phyloP scores from a whole-genome alignment of 1,140 invertebrate genomes.

The Rhopalosiphum maidis region DNA sequence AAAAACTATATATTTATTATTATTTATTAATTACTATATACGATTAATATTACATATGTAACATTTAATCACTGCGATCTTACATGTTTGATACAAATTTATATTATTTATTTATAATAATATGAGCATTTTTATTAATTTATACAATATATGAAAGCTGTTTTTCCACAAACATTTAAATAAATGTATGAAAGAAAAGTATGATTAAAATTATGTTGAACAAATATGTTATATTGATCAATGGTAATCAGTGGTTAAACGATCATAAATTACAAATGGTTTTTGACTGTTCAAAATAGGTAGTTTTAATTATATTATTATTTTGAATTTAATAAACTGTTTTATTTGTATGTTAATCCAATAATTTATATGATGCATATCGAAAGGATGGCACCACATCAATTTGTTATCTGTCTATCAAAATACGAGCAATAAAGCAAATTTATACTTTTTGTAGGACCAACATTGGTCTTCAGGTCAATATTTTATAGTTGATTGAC shows the following conservation, averaged over 20 bases:
- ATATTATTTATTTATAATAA: neutral
- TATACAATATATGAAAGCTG: neutral
- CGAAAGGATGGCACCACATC: neutral
- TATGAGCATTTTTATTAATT: neutral
- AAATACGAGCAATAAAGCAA: neutral
- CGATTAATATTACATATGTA: neutral
- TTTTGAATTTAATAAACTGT: neutral
- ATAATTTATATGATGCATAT: neutral
- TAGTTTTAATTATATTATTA: neutral
- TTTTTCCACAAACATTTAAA: neutral
- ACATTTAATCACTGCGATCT: neutral
- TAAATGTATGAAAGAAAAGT: neutral
- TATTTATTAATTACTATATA: neutral
- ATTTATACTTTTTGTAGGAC: neutral
- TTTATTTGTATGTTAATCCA: neutral
- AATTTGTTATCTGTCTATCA: neutral
- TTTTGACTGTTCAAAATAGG: neutral
- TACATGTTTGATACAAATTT: neutral
- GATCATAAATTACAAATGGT: neutral
- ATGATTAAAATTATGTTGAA: neutral
- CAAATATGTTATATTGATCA: neutral
- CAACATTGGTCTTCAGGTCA: neutral
- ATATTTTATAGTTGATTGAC: constrained; percentile 3
- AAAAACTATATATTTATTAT: neutral
- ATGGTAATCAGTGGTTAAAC: neutral